A percentile compares a stretch with the other conserved stretches of the same genome.
phyloP scores from a whole-genome alignment of 1,140 invertebrate species.

The Drosophila jambulina region DNA sequence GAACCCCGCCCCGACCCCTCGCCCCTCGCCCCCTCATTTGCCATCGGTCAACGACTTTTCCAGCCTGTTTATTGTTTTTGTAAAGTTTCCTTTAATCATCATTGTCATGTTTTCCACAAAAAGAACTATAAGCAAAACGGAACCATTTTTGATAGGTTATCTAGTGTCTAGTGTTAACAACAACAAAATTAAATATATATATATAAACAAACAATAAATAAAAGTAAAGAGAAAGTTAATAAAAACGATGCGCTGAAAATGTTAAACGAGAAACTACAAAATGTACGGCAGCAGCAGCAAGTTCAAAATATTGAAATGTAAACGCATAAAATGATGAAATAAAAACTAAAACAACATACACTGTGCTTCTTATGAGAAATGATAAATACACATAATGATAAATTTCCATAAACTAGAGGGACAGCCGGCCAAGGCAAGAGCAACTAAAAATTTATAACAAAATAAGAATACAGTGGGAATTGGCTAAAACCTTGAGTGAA shows the following conservation, averaged over 20 bases:
- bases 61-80: slow-evolving; percentile 41
- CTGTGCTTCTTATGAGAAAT: slow-evolving; percentile 80
- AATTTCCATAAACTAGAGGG: slow-evolving; percentile 68
- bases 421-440: slow-evolving; percentile 12
- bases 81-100: slow-evolving; percentile 40
- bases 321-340: slow-evolving; percentile 75
- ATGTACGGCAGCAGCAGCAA: slow-evolving; percentile 57
- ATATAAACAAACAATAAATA: slow-evolving; percentile 37
- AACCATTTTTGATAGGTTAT: slow-evolving; percentile 67
- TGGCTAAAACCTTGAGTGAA: slow-evolving; percentile 48
- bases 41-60: slow-evolving; percentile 28
- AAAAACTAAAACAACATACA: slow-evolving; percentile 54
- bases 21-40: slow-evolving; percentile 3
- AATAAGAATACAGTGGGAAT: slow-evolving; percentile 28
- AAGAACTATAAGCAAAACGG: slow-evolving; percentile 44
- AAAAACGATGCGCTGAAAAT: slow-evolving; percentile 44
- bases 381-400: slow-evolving; percentile 51
- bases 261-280: slow-evolving; percentile 45
- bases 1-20: neutral
- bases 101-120: slow-evolving; percentile 38
- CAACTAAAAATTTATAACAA: slow-evolving; percentile 45
- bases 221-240: slow-evolving; percentile 20
- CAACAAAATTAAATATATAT: slow-evolving; percentile 27
- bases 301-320: slow-evolving; percentile 77
- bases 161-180: slow-evolving; percentile 74